phyloP scores from a whole-genome alignment of 2,113 vertebrate species.

The Halichoeres trimaculatus region DNA sequence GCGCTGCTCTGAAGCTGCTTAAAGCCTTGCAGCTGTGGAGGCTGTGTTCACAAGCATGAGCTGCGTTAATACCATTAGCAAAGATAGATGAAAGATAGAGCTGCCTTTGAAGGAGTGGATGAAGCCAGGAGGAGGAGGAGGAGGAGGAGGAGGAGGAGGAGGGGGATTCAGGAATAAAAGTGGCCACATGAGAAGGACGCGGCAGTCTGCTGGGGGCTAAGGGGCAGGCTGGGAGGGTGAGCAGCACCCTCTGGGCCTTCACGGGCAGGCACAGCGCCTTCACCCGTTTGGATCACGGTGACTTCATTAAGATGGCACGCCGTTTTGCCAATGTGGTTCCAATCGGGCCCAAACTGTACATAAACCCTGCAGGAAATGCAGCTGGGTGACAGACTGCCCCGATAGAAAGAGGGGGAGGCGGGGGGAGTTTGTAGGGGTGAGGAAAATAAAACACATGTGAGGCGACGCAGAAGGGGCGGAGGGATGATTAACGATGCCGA shows the following conservation, averaged over 20 bases:
- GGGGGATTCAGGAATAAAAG: slow-evolving; percentile 54
- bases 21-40: slow-evolving; percentile 56
- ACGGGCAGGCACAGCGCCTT: slow-evolving; percentile 38
- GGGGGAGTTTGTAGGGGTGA: slow-evolving; percentile 25
- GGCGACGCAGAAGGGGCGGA: slow-evolving; percentile 51
- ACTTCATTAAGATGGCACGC: slow-evolving; percentile 70
- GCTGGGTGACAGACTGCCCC: slow-evolving; percentile 77
- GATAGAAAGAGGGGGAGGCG: slow-evolving; percentile 54
- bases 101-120: slow-evolving; percentile 55
- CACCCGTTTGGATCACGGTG: slow-evolving; percentile 56
- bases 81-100: slow-evolving; percentile 60
- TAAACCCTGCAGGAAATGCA: slow-evolving; percentile 78
- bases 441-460: slow-evolving; percentile 78
- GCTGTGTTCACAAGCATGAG: slow-evolving; percentile 53
- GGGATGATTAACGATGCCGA: slow-evolving; percentile 77
- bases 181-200: slow-evolving; percentile 53
- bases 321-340: slow-evolving; percentile 72
- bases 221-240: slow-evolving; percentile 45
- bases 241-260: slow-evolving; percentile 38
- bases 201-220: slow-evolving; percentile 44
- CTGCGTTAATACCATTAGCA: slow-evolving; percentile 60
- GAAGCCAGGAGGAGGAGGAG: slow-evolving; percentile 26
- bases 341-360: slow-evolving; percentile 74
- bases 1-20: slow-evolving; percentile 45
- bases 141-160: slow-evolving; percentile 24